These are phyloP conservation scores for Notodonta dromedarius DNA, from an alignment of 2,888 invertebrate genomes.

Conservation along the genomic window DNA sequence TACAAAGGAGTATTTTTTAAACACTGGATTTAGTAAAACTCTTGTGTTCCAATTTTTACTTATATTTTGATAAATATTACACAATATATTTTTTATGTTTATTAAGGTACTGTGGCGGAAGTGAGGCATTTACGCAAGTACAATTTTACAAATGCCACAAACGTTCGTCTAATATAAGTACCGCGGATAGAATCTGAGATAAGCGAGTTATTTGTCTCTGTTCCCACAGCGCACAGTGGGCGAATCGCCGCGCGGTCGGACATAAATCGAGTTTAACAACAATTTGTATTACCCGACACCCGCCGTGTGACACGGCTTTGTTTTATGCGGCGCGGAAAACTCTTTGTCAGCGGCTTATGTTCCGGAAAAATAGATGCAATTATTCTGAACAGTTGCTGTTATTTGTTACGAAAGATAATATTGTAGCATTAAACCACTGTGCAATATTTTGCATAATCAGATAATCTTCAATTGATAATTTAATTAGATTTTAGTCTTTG, in stretches of 20 bases:
- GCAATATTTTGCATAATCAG: conserved; percentile 1
- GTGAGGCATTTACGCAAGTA: neutral
- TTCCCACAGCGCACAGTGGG: conserved; percentile 36
- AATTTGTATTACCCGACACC: conserved; percentile 43
- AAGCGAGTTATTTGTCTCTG: conserved; percentile 35
- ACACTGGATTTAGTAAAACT: too few species aligned
- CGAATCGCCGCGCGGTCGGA: conserved; percentile 29
- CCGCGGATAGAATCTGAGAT: conserved; percentile 28
- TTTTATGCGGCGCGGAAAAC: conserved; percentile 26
- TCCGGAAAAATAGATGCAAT: conserved; percentile 30
- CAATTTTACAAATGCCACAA: conserved; percentile 25
- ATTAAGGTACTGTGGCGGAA: neutral
- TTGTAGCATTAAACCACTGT: conserved; percentile 10
- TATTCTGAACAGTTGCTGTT: conserved; percentile 14
- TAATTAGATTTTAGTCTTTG: neutral
- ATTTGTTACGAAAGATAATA: conserved; percentile 17
- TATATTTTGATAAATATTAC: neutral
- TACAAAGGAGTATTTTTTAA: too few species aligned
- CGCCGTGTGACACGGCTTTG: conserved; percentile 24
- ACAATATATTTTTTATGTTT: too few species aligned
- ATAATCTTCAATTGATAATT: neutral
- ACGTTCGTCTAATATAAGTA: conserved; percentile 26
- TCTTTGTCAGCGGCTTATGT: conserved; percentile 33
- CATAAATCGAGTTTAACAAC: conserved; percentile 50
- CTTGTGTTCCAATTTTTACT: neutral